A percentile compares a stretch with the other conserved stretches of the same genome.
Conservation (phyloP, 2,797 vertebrate genomes). For the Pseudomugil gertrudae region DNA sequence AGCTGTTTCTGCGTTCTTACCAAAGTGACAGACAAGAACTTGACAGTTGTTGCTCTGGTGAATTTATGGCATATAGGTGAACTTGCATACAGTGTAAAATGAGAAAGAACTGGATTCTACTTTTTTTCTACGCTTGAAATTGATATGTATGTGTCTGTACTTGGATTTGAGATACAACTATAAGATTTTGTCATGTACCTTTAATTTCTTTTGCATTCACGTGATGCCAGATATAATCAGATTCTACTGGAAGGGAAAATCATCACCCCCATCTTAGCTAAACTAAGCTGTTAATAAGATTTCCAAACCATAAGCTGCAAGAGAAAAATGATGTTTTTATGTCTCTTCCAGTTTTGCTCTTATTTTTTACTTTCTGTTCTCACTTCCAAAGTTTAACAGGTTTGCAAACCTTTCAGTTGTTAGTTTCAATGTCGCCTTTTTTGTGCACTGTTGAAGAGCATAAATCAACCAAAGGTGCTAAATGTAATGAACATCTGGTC, state of each 20-base stretch:
- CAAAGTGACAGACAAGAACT: slow-evolving; percentile 34
- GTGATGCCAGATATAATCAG: background rate
- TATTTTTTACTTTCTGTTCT: slow-evolving; percentile 46
- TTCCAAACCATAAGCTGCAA: background rate
- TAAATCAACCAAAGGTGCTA: slow-evolving; percentile 13
- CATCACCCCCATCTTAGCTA: background rate
- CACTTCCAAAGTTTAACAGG: background rate
- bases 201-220: background rate
- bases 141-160: slow-evolving; percentile 1
- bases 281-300: background rate
- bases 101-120: background rate
- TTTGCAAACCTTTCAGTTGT: slow-evolving; percentile 11
- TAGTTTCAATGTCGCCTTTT: background rate
- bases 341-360: slow-evolving; percentile 19
- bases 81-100: background rate
- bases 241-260: background rate
- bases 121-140: background rate
- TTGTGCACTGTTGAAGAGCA: slow-evolving; percentile 8
- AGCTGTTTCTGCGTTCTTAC: slow-evolving; percentile 31
- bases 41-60: too few species aligned
- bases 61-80: too few species aligned
- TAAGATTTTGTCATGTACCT: background rate
- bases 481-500: slow-evolving; percentile 47
- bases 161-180: background rate
- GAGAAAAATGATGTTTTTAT: slow-evolving; percentile 4